Conservation (phyloP, 2,797 vertebrate genomes). For the Cetoscarus ocellatus region DNA sequence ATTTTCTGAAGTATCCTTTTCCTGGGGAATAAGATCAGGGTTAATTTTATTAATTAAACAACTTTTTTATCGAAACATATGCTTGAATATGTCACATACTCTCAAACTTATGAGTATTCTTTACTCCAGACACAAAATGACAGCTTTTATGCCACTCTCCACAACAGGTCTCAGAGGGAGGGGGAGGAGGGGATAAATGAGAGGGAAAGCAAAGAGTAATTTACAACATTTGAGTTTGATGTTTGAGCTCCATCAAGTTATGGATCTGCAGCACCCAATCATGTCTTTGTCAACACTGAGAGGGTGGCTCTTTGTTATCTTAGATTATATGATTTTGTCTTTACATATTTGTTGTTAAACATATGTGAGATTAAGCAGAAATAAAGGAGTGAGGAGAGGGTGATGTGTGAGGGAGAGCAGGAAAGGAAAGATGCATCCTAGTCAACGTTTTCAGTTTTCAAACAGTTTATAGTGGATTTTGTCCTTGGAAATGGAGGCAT, state of each 20-base stretch:
- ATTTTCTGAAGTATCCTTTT: not conserved
- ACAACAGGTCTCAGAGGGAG: constrained; percentile 1
- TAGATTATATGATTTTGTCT: constrained; percentile 29
- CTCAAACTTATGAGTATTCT: too few species aligned
- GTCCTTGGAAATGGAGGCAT: too few species aligned
- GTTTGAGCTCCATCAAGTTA: constrained; percentile 58
- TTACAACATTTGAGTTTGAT: constrained; percentile 54
- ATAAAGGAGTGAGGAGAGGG: constrained; percentile 14
- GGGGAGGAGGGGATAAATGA: not conserved
- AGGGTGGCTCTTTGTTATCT: constrained; percentile 34
- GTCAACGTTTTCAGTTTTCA: constrained; percentile 12
- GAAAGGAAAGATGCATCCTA: constrained; percentile 17
- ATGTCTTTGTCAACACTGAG: constrained; percentile 57
- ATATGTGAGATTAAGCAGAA: constrained; percentile 26
- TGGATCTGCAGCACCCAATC: constrained; percentile 54
- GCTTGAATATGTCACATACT: too few species aligned
- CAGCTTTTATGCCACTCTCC: constrained; percentile 5
- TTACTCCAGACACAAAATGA: not conserved
- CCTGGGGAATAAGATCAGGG: not conserved
- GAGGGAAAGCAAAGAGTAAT: constrained; percentile 42
- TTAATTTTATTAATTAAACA: not conserved
- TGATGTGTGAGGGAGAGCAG: not conserved
- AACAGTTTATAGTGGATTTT: constrained; percentile 14
- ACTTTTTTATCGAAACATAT: too few species aligned
- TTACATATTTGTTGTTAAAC: constrained; percentile 38